Base-by-base conservation (phyloP, 2,797 vertebrate species). In the Hoplostethus atlanticus region DNA sequence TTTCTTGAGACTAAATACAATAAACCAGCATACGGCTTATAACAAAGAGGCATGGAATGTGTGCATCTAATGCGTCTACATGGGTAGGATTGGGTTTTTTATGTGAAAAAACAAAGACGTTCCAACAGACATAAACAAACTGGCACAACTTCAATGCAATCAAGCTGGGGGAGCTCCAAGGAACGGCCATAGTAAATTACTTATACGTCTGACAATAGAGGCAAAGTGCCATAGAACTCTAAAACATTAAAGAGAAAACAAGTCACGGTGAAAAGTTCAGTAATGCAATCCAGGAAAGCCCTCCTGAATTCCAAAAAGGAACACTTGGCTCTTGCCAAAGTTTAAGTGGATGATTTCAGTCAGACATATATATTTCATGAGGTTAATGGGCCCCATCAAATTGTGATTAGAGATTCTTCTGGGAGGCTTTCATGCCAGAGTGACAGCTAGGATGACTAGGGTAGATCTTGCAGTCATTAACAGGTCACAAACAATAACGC, bases 281-380 rank as follows among this genome's bases (percentile, higher is more conserved):
- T 77, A 72, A 83, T 71, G 86, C 62, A 42, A 68, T 69, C 79
- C 48, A 52, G 68, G 46, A 76, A 81, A 70, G 59, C 77, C 71
- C 84, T 12, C 2, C 47, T 75, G 78, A 86, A 86, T 90, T 83
- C 85, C 85, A 84, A 85, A 89, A 75, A 87, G 70, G 80, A 80
- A 84, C 79, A 75, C 80, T 86, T 87, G 73, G 72, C 83, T 81
- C 76, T 84, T 92, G 91, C 87, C 92, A 93, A 94, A 91, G 80
- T 92, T 91, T 90, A 92, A 93, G 89, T 92, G 89, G 89, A 87
- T 84, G 80, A 88, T 89, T 91, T 88, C 80, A 92, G 88, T 92
- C 79, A 76, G 77, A 84, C 81, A 87, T 91, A 84, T 92, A 92
- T 91, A 91, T 91, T 92, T 93, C 84, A 92, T 92, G 89, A 90